Conservation (phyloP, 2,797 vertebrate species). For the Bovichtus variegatus region DNA sequence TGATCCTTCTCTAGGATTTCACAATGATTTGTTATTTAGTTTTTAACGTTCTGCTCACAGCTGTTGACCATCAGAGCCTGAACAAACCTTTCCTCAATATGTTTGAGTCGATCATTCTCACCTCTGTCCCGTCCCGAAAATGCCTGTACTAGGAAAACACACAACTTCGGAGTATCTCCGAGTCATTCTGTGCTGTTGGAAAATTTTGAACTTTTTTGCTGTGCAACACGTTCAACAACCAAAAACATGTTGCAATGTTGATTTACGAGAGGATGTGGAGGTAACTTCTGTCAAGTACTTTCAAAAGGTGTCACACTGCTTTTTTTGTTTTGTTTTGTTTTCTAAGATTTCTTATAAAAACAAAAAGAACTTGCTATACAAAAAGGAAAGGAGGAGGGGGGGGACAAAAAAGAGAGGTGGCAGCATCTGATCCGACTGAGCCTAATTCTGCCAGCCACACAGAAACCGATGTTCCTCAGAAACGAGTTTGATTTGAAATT, state of each 20-base stretch:
- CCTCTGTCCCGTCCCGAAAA: slow-evolving; percentile 40
- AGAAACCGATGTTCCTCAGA: slow-evolving; percentile 63
- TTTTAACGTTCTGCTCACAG: neutral
- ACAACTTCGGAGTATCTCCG: slow-evolving; percentile 16
- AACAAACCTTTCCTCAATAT: too few relatives aligned
- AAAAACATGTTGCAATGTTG: neutral
- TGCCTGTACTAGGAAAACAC: neutral
- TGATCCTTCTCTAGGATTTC: neutral
- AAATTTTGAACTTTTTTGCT: slow-evolving; percentile 5
- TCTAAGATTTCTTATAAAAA: slow-evolving; percentile 71
- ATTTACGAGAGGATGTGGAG: neutral
- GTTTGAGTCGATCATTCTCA: slow-evolving; percentile 54
- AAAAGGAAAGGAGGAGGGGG: slow-evolving; percentile 27
- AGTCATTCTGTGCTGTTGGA: slow-evolving; percentile 10
- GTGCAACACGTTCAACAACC: slow-evolving; percentile 36
- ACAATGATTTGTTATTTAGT: neutral
- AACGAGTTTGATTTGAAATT: neutral
- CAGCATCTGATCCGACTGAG: slow-evolving; percentile 34
- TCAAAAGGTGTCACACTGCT: neutral
- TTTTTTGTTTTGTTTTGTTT: slow-evolving; percentile 62
- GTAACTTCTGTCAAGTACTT: neutral
- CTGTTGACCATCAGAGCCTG: too few relatives aligned
- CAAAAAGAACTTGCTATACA: slow-evolving; percentile 52
- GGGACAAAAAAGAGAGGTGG: slow-evolving; percentile 2
- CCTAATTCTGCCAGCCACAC: slow-evolving; percentile 32